phyloP scores from a whole-genome alignment of 2,113 vertebrate genomes.

The Lathamus discolor region DNA sequence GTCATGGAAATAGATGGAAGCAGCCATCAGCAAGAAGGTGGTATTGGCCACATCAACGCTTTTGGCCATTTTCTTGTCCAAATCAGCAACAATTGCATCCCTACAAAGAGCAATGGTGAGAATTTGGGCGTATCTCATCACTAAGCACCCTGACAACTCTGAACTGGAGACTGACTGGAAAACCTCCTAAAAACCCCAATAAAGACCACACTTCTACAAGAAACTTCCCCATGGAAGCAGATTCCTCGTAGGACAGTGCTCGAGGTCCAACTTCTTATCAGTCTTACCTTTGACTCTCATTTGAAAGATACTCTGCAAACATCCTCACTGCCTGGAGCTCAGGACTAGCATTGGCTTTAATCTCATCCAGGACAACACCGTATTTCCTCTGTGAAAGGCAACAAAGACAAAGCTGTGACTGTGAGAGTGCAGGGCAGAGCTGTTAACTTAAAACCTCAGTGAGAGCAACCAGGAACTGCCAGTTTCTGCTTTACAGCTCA shows the following conservation, averaged over 20 bases:
- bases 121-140: background rate
- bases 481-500: background rate
- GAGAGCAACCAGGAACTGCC: accelerated
- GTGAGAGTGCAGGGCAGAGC: accelerated
- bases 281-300: constrained; percentile 82
- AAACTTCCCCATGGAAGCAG: accelerated
- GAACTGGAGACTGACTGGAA: background rate
- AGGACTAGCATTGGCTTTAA: constrained; percentile 77
- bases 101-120: constrained; percentile 25
- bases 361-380: constrained; percentile 92
- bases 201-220: accelerated
- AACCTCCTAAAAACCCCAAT: background rate
- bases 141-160: background rate
- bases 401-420: accelerated
- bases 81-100: constrained; percentile 82
- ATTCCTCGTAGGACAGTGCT: accelerated
- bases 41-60: constrained; percentile 87
- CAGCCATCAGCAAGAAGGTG: constrained; percentile 92
- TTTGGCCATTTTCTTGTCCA: constrained; percentile 91
- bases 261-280: accelerated
- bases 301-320: constrained; percentile 91
- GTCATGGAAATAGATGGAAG: constrained; percentile 88
- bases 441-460: accelerated
- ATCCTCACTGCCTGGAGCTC: constrained; percentile 92
- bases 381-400: constrained; percentile 81